Evolutionary conservation across 2,113 vertebrate species (phyloP).

Genomic region (Bothrops jararaca): DNA sequence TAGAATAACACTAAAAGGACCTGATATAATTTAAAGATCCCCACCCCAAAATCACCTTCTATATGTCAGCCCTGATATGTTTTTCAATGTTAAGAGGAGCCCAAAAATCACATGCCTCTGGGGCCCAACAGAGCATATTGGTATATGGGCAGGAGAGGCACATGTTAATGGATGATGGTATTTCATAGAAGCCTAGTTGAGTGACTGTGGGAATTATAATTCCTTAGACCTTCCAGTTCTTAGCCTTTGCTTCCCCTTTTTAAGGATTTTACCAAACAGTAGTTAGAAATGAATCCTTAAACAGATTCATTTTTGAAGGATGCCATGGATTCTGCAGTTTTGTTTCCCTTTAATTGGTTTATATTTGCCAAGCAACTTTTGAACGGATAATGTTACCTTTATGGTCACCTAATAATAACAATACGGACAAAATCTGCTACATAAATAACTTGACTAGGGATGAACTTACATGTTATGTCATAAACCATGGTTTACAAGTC

Average conservation of each 20-base stretch:
- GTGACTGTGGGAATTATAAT: neutral
- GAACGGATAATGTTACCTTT: neutral
- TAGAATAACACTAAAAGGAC: neutral
- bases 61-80: neutral
- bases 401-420: neutral
- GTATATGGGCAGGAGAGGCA: neutral
- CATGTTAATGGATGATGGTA: neutral
- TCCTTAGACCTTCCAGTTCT: neutral
- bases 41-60: neutral
- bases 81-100: neutral
- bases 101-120: neutral
- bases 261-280: neutral
- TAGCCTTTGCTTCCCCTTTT: neutral
- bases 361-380: neutral
- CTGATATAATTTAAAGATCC: neutral
- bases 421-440: neutral
- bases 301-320: neutral
- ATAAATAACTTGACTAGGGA: neutral
- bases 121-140: neutral
- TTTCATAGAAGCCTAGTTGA: neutral
- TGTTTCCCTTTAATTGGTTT: neutral
- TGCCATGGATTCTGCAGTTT: neutral
- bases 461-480: neutral
- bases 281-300: neutral
- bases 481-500: neutral